Evolutionary conservation across 2,888 invertebrate genomes (phyloP).

Genomic region (Drosophila suboccidentalis): DNA sequence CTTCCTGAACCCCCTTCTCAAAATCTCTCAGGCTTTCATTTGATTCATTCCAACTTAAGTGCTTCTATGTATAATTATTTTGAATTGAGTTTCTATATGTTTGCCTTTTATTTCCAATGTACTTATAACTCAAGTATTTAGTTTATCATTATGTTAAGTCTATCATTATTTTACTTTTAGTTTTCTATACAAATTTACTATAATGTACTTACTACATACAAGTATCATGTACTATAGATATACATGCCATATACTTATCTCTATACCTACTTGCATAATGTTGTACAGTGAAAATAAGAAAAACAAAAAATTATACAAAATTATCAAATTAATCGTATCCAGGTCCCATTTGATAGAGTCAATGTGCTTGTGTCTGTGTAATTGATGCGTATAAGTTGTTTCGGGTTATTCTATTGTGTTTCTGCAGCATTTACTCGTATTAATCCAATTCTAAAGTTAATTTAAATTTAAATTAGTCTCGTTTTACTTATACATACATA

Average conservation of each 20-base stretch:
- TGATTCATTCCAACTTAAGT: slow-evolving; percentile 60
- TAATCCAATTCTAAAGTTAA: slow-evolving; percentile 28
- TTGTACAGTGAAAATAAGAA: slow-evolving; percentile 68
- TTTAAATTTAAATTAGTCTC: slow-evolving; percentile 37
- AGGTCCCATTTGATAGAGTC: slow-evolving; percentile 60
- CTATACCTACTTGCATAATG: slow-evolving; percentile 49
- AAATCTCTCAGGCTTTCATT: slow-evolving; percentile 71
- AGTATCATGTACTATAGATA: slow-evolving; percentile 62
- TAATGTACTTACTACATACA: slow-evolving; percentile 50
- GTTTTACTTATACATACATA: slow-evolving; percentile 26
- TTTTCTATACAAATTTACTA: slow-evolving; percentile 55
- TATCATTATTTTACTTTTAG: slow-evolving; percentile 40
- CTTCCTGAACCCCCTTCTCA: slow-evolving; percentile 50
- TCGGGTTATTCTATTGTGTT: slow-evolving; percentile 44
- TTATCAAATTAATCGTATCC: slow-evolving; percentile 22
- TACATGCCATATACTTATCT: slow-evolving; percentile 69
- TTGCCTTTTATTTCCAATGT: slow-evolving; percentile 21
- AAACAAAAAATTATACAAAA: slow-evolving; percentile 12
- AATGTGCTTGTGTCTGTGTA: slow-evolving; percentile 79
- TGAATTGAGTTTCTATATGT: slow-evolving; percentile 35
- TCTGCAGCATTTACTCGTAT: slow-evolving; percentile 39
- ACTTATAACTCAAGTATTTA: slow-evolving; percentile 37
- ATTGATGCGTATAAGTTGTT: slow-evolving; percentile 62
- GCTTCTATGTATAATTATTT: slow-evolving; percentile 37
- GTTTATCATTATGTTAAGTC: slow-evolving; percentile 37